phyloP scores from a whole-genome alignment of 2,797 vertebrate species.

The Vireo griseus region DNA sequence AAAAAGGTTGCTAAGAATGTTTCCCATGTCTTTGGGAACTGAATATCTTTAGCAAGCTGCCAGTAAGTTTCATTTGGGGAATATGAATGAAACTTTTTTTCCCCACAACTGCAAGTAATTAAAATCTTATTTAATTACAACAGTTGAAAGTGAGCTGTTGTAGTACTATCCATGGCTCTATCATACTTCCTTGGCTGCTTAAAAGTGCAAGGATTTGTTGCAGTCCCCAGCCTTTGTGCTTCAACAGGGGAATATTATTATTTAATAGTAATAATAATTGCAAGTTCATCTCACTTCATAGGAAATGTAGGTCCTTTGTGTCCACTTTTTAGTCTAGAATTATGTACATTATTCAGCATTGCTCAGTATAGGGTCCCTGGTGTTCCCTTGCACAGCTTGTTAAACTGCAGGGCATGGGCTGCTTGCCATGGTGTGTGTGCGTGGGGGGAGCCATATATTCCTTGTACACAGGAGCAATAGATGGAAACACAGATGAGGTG shows the following conservation, averaged over 20 bases:
- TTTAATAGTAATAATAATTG: neutral
- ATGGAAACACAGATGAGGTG: neutral
- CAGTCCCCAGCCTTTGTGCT: neutral
- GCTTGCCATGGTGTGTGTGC: neutral
- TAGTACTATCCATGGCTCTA: rapidly evolving
- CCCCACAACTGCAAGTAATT: neutral
- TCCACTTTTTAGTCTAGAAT: neutral
- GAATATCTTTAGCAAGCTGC: neutral
- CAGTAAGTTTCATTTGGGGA: neutral
- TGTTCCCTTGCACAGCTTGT: neutral
- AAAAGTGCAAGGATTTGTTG: neutral
- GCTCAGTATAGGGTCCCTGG: neutral
- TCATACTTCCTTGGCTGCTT: neutral
- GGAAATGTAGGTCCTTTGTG: neutral
- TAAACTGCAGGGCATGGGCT: neutral
- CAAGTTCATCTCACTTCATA: neutral
- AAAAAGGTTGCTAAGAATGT: neutral
- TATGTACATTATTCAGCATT: neutral
- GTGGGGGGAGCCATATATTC: rapidly evolving
- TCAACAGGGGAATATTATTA: neutral
- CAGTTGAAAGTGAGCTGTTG: neutral
- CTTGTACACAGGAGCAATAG: neutral
- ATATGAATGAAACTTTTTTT: neutral
- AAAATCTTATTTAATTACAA: neutral
- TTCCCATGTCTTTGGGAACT: neutral